Evolutionary conservation across 2,888 invertebrate genomes (phyloP), one percentile per base, ranked within the genome.

Genomic region (Trichogramma dendrolimi): DNA sequence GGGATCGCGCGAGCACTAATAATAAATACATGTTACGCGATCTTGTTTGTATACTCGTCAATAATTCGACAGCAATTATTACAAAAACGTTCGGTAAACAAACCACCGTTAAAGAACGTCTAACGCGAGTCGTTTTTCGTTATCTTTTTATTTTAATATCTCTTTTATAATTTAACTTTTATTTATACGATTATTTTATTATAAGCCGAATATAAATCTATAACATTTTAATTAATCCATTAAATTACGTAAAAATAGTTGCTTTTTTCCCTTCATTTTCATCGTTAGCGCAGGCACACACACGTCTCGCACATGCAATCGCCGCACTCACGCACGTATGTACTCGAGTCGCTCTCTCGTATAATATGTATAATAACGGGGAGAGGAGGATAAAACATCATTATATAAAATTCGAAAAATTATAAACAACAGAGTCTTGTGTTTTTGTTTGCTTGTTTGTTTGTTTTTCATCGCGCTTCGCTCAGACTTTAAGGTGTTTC

Each of bases 1-100:
- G 27, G 27, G 27, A 27, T 27, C 27, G 27, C 27, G 27, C 27
- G 27, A 27, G 27, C 27, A 27, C 27, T 27, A 27, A 27, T 27
- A 27, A 27, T 27, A 59, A 58, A 47, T 52, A 27, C 27, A 27
- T 27, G 48, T 46, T 61, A 56, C 62, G 53, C 58, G 46, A 46
- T 11, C 11, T 41, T 42, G 43, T 50, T 8, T 58, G 58, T 58
- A 60, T 58, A 55, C 50, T 39, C 55, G 58, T 61, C 54, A 27
- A 14, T 14, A 8, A 27, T 59, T 63, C 58, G 58, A 62, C 63
- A 59, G 43, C 48, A 55, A 63, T 60, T 66, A 63, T 58, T 63
- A 46, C 63, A 8, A n/a, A 63, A 66, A 66, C 65, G 61, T 64
- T 64, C 66, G 66, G 66, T 66, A 66, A 66, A 66, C 66, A 66